Percentiles rank a stretch among this genome's conserved stretches.
phyloP scores from a whole-genome alignment of 2,113 vertebrate genomes.

The Amia ocellicauda region DNA sequence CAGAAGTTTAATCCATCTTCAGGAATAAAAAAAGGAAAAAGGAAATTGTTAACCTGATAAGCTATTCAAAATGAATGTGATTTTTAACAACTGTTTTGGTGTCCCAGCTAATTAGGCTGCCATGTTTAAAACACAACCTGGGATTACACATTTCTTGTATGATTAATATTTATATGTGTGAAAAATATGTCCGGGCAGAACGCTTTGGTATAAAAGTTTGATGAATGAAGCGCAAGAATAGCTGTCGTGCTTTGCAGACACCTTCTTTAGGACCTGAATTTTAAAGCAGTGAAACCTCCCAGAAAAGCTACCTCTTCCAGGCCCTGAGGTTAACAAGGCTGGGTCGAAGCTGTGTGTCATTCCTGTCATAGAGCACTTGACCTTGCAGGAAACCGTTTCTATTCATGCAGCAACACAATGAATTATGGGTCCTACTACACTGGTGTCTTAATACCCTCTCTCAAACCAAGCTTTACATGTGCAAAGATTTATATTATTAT shows the following conservation, averaged over 20 bases:
- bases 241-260: conserved; percentile 3
- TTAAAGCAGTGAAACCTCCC: too few relatives aligned
- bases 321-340: conserved; percentile 44
- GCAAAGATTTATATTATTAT: too few relatives aligned
- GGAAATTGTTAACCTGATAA: too few relatives aligned
- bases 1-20: too few relatives aligned
- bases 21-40: too few relatives aligned
- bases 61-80: too few relatives aligned
- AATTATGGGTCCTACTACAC: conserved; percentile 19
- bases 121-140: too few relatives aligned
- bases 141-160: too few relatives aligned
- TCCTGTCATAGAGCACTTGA: conserved; percentile 65
- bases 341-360: conserved; percentile 63
- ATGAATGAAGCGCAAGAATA: background rate
- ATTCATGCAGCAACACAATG: conserved; percentile 4
- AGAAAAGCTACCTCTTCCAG: background rate
- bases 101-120: too few relatives aligned
- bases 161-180: background rate
- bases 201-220: background rate
- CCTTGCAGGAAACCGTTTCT: conserved; percentile 51
- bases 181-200: background rate
- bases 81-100: too few relatives aligned
- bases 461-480: too few relatives aligned
- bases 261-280: background rate
- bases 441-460: conserved; percentile 6